Evolutionary conservation across 1,140 invertebrate genomes (phyloP).

Genomic region (Babylonia areolata): DNA sequence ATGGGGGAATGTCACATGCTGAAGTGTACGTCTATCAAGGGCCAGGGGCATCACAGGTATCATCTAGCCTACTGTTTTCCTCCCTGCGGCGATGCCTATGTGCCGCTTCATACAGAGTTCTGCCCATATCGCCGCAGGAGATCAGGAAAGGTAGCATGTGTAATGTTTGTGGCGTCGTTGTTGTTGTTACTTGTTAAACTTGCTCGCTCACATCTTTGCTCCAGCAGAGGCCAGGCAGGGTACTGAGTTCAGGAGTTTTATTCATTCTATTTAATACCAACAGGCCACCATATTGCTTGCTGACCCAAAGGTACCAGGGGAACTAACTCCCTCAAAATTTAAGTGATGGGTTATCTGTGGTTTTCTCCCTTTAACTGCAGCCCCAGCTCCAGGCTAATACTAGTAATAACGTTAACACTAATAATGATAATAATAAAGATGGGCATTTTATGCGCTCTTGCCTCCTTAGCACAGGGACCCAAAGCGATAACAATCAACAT

Average conservation of each 20-base stretch:
- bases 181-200: too few relatives aligned
- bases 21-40: constrained; percentile 32
- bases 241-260: too few relatives aligned
- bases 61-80: not conserved
- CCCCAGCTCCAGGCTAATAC: too few relatives aligned
- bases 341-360: too few relatives aligned
- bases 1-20: not conserved
- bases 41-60: not conserved
- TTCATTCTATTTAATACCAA: too few relatives aligned
- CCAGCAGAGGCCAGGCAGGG: too few relatives aligned
- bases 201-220: too few relatives aligned
- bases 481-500: not conserved
- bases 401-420: too few relatives aligned
- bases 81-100: constrained; percentile 10
- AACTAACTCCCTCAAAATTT: not conserved
- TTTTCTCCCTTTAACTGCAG: too few relatives aligned
- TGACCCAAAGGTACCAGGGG: too few relatives aligned
- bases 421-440: too few relatives aligned
- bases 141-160: constrained; percentile 20
- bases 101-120: not conserved
- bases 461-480: not conserved
- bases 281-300: too few relatives aligned
- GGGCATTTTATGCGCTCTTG: not conserved
- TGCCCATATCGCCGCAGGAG: constrained; percentile 18
- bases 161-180: not conserved